Evolutionary conservation across 2,797 vertebrate species (phyloP).

Genomic region (Philypnodon macrostomus): DNA sequence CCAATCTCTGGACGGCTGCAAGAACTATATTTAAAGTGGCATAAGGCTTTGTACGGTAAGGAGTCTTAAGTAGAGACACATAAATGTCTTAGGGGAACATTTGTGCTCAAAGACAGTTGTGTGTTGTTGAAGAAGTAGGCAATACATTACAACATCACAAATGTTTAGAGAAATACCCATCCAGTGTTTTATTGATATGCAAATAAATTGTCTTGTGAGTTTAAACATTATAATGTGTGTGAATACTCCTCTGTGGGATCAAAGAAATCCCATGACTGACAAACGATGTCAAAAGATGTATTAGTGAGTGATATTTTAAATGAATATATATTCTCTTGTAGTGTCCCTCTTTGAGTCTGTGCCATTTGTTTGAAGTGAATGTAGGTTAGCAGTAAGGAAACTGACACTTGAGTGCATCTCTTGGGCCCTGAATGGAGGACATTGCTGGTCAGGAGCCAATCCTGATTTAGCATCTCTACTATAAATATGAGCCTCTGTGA

Average conservation of each 20-base stretch:
- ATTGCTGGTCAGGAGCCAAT: conserved; percentile 73
- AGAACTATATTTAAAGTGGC: background rate
- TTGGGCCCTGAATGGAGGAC: conserved; percentile 62
- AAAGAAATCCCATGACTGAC: background rate
- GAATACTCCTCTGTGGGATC: too few relatives aligned
- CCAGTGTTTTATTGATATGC: too few relatives aligned
- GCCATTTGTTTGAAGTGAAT: conserved; percentile 40
- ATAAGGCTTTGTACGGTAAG: background rate
- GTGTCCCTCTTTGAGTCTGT: conserved; percentile 14
- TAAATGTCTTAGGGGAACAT: conserved; percentile 1
- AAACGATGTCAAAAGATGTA: too few relatives aligned
- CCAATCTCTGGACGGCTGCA: background rate
- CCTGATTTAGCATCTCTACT: conserved; percentile 71
- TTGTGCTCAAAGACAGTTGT: background rate
- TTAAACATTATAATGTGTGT: too few relatives aligned
- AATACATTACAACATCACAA: too few relatives aligned
- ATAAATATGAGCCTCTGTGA: conserved; percentile 76
- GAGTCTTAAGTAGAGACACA: background rate
- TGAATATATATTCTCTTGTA: background rate
- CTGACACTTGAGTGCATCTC: conserved; percentile 56
- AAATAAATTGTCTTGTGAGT: too few relatives aligned
- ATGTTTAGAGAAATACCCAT: too few relatives aligned
- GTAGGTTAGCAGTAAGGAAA: conserved; percentile 65
- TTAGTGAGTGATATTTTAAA: too few relatives aligned
- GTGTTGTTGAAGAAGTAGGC: background rate